These are phyloP conservation scores for Tychaedon coryphoeus DNA, from an alignment of 2,113 vertebrate genomes.

Conservation along the genomic window DNA sequence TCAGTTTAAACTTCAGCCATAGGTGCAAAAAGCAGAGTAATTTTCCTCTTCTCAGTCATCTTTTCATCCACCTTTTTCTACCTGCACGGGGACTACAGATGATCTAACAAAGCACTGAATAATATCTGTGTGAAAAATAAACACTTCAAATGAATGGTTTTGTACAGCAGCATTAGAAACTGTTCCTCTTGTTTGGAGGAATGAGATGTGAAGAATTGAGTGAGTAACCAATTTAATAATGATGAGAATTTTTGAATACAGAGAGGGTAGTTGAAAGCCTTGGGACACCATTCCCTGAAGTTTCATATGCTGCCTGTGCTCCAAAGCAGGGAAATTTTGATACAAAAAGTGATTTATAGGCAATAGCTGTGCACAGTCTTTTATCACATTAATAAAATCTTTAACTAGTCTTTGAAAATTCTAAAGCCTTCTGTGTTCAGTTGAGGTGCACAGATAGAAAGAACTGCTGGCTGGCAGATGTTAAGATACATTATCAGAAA, in stretches of 20 bases:
- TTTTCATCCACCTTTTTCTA: neutral
- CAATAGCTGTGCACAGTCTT: slow-evolving; percentile 38
- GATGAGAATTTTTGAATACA: slow-evolving; percentile 63
- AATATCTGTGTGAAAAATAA: neutral
- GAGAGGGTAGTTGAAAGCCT: slow-evolving; percentile 41
- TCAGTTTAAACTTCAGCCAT: neutral
- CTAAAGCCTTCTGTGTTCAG: neutral
- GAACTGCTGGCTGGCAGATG: slow-evolving; percentile 48
- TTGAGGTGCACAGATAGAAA: slow-evolving; percentile 9
- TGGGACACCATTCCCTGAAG: slow-evolving; percentile 23
- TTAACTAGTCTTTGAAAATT: slow-evolving; percentile 48
- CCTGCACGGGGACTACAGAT: neutral
- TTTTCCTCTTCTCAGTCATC: neutral
- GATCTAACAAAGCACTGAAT: neutral
- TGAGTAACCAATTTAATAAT: slow-evolving; percentile 66
- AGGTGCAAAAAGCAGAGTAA: neutral
- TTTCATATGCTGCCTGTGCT: slow-evolving; percentile 29
- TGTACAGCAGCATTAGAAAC: slow-evolving; percentile 24
- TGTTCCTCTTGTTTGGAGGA: slow-evolving; percentile 51
- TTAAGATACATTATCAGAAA: slow-evolving; percentile 54
- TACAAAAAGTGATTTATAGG: slow-evolving; percentile 57
- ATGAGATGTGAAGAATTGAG: slow-evolving; percentile 43
- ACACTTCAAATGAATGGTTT: neutral
- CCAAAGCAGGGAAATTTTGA: slow-evolving; percentile 8
- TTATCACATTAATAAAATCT: slow-evolving; percentile 65